Evolutionary conservation across 2,113 vertebrate species (phyloP).

Genomic region (Colinus virginianus): DNA sequence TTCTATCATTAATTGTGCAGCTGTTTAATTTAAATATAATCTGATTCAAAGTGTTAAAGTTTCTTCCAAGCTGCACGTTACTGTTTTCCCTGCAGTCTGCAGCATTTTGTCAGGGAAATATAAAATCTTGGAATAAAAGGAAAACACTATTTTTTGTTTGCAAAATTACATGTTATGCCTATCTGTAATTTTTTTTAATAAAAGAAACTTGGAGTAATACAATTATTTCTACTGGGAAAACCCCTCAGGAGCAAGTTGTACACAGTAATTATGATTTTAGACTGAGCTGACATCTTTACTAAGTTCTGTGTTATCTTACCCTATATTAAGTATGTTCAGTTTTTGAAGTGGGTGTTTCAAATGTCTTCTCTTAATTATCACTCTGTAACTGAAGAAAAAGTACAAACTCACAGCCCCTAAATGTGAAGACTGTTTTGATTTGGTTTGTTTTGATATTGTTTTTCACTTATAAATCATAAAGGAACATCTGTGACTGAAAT

Average conservation of each 20-base stretch:
- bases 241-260: slow-evolving; percentile 63
- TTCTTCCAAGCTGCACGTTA: slow-evolving; percentile 20
- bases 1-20: slow-evolving; percentile 67
- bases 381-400: slow-evolving; percentile 65
- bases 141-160: slow-evolving; percentile 69
- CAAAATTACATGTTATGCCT: slow-evolving; percentile 72
- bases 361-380: slow-evolving; percentile 79
- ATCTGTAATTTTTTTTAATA: slow-evolving; percentile 66
- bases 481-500: slow-evolving; percentile 49
- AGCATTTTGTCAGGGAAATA: slow-evolving; percentile 62
- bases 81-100: slow-evolving; percentile 62
- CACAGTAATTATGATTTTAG: slow-evolving; percentile 78
- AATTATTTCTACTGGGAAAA: slow-evolving; percentile 72
- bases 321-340: slow-evolving; percentile 68
- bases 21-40: slow-evolving; percentile 72
- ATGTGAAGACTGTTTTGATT: slow-evolving; percentile 62
- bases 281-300: slow-evolving; percentile 70
- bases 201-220: slow-evolving; percentile 69
- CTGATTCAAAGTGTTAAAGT: slow-evolving; percentile 57
- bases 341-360: slow-evolving; percentile 78
- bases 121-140: slow-evolving; percentile 65
- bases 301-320: slow-evolving; percentile 72
- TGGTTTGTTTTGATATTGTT: slow-evolving; percentile 73
- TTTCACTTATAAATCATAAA: slow-evolving; percentile 70
- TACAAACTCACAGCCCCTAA: slow-evolving; percentile 48